Percentiles rank a stretch among this genome's conserved stretches.
Evolutionary conservation across 2,888 invertebrate species (phyloP).

Genomic region (Dryomyza anilis): DNA sequence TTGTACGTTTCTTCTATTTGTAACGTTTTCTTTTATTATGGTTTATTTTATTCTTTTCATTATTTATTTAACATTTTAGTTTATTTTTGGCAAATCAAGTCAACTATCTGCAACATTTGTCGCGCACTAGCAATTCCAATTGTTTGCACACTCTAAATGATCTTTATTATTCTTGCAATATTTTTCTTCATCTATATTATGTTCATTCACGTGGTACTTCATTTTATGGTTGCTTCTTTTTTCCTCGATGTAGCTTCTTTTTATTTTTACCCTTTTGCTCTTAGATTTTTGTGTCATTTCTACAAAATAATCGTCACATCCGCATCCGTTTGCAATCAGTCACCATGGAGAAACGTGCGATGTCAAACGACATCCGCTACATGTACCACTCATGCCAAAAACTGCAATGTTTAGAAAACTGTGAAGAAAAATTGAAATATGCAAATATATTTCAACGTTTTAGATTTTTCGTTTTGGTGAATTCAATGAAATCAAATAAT

Average conservation of each 20-base stretch:
- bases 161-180: slow-evolving; percentile 3
- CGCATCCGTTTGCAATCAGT: slow-evolving; percentile 21
- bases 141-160: slow-evolving; percentile 11
- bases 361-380: slow-evolving; percentile 1
- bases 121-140: background rate
- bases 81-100: background rate
- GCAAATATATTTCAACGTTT: too few species aligned
- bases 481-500: too few species aligned
- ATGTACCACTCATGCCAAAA: too few species aligned
- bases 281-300: background rate
- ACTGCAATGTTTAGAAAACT: too few species aligned
- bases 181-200: background rate
- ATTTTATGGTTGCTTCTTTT: background rate
- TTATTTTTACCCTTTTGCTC: background rate
- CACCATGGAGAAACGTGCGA: slow-evolving; percentile 10
- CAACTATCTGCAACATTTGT: slow-evolving; percentile 6
- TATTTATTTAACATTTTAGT: too few species aligned
- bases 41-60: background rate
- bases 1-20: background rate
- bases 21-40: background rate
- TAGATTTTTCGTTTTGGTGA: too few species aligned
- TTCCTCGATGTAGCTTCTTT: background rate
- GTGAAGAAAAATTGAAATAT: too few species aligned
- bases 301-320: slow-evolving; percentile 20
- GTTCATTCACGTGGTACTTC: background rate